Base-by-base conservation (phyloP, 2,888 invertebrate genomes). In the Temnothorax unifasciatus region DNA sequence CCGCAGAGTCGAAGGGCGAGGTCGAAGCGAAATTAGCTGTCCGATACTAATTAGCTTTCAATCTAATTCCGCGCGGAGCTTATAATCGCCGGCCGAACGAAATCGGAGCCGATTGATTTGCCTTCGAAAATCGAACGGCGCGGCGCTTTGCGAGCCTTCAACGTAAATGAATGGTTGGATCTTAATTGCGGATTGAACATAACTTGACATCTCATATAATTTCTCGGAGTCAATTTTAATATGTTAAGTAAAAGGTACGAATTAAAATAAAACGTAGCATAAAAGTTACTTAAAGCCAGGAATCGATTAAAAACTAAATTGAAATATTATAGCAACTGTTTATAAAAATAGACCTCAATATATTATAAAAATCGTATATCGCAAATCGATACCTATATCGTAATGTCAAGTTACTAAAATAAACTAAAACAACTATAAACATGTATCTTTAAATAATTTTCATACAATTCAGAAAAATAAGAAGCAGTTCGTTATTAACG, bases 31-130 rank as follows among this genome's bases (percentile, higher is more conserved):
- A 91, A 90, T 91, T 91, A 90, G 83, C 91, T 90, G 91, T 90
- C 90, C 86, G 74, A 82, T 90, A 84, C 89, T 91, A 91, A 91
- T 91, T 90, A 91, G 82, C 89, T 87, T 89, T 88, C 90, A 88
- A 90, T 87, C 87, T 88, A 90, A 91, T 91, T 87, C 82, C 76
- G 63, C 73, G 76, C 76, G 75, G 34, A 82, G 76, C 84, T 86
- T 76, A 61, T 77, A 84, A 83, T 75, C 82, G 83, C 73, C 29
- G 79, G 61, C 73, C 47, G 41, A 57, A 69, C 47, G 50, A 47
- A 71, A 82, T 82, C 52, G 52, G 69, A 77, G 59, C 44, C 81
- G 77, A 81, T 86, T 86, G 88, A 85, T 84, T 79, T 25, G 21
- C 68, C n/a, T 63, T 77, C 61, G 66, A 85, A 88, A 84, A 87